phyloP scores from a whole-genome alignment of 1,140 invertebrate genomes.

The Drosophila ficusphila region DNA sequence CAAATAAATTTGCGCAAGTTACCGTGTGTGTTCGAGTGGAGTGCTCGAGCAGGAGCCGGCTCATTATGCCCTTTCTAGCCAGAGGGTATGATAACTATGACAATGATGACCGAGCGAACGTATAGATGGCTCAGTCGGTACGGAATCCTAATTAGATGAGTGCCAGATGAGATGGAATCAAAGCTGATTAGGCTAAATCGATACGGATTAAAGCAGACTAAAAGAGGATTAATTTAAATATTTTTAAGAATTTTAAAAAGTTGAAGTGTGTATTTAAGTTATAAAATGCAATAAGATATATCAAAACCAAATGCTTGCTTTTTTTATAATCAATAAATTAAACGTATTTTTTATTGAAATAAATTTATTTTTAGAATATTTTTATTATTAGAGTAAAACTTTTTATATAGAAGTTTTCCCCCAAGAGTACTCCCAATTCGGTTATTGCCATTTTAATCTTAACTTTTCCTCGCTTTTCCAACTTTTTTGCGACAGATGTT shows the following conservation, averaged over 20 bases:
- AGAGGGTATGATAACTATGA: slow-evolving; percentile 50
- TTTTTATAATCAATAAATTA: too few species aligned
- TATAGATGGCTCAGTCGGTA: background rate
- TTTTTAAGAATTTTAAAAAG: too few species aligned
- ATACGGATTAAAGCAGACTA: background rate
- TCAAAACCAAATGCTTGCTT: too few species aligned
- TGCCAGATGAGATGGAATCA: slow-evolving; percentile 1
- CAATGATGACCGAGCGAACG: slow-evolving; percentile 10
- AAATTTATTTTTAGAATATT: background rate
- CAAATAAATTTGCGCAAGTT: slow-evolving; percentile 62
- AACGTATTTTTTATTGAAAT: background rate
- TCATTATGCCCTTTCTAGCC: slow-evolving; percentile 55
- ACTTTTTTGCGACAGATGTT: slow-evolving; percentile 76
- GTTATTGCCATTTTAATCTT: background rate
- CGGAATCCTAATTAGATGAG: slow-evolving; percentile 28
- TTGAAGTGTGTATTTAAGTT: too few species aligned
- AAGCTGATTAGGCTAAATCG: background rate
- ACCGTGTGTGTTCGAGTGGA: slow-evolving; percentile 46
- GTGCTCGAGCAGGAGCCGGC: slow-evolving; percentile 25
- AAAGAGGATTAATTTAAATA: background rate
- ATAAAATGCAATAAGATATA: too few species aligned
- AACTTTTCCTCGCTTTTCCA: slow-evolving; percentile 19
- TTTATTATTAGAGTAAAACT: too few species aligned
- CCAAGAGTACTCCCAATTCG: slow-evolving; percentile 37
- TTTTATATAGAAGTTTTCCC: background rate